phyloP scores from a whole-genome alignment of 2,797 vertebrate species.

The Tangara arthus region DNA sequence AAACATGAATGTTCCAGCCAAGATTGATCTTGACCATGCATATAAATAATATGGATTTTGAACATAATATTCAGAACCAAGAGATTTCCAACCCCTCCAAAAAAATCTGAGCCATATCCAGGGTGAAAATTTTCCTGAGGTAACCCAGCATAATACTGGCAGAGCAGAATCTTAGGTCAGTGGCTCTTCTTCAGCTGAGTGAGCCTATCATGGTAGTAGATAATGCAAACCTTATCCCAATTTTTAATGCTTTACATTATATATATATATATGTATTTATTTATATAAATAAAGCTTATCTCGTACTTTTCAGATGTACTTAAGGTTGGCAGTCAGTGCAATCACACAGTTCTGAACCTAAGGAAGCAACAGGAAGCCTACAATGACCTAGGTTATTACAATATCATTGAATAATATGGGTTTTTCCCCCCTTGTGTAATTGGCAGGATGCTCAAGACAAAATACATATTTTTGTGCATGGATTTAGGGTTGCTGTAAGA shows the following conservation, averaged over 20 bases:
- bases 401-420: fast-evolving
- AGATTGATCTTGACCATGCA: background rate
- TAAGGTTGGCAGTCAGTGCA: background rate
- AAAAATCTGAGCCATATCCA: background rate
- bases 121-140: background rate
- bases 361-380: background rate
- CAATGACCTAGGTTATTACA: background rate
- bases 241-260: background rate
- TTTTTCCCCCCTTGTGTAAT: background rate
- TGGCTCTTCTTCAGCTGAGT: background rate
- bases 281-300: background rate
- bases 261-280: background rate
- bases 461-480: background rate
- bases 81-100: background rate
- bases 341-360: background rate
- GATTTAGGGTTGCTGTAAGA: background rate
- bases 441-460: background rate
- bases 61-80: background rate
- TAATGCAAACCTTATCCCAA: background rate
- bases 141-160: background rate
- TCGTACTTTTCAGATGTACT: background rate
- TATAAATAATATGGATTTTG: background rate
- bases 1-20: background rate
- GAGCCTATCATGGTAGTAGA: background rate
- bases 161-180: background rate